Evolutionary conservation across 2,888 invertebrate genomes (phyloP), one percentile per base, ranked within the genome.

Genomic region (Entomobrya multifasciata): DNA sequence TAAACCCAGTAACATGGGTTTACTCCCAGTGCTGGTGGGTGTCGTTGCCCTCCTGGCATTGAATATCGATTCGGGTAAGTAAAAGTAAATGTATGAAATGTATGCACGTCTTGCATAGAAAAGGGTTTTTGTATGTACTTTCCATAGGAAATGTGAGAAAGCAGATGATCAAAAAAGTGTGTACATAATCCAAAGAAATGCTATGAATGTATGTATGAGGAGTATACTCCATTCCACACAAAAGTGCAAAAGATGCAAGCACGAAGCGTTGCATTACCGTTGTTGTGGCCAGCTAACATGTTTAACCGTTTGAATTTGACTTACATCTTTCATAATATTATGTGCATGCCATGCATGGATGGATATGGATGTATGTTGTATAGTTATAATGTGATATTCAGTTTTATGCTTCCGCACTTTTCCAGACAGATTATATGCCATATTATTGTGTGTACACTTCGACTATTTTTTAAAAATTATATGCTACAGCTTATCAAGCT

Each of bases 11-110:
- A 72, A 85, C 25, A 87, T 87, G 87, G 85, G 89, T 87, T 89
- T 87, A 72, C 86, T 88, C 78, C 77, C 41, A 78, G 41, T 87
- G 67, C 30, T 90, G 86, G 87, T 90, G 88, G 90, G 89, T 88
- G 89, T 89, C 89, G 89, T 90, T 90, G 89, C 89, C 89, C 90
- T 90, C 88, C 88, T 90, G 88, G 89, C 90, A 90, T 89, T 90
- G 89, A 90, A 89, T 85, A 90, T 90, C 88, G 89, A 90, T 90
- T 89, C 86, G 88, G 90, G 90, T 90, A 89, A 89, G 90, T 90
- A 41, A 62, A 77, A 60, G 15, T 17, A 47, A 5, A 70, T 27
- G 27, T 55, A 74, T 52, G 62, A 60, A 65, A 57, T 15, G 25
- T 65, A 80, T 82, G 62, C 62, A 82, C 72, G 30, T 74, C 60